phyloP scores from a whole-genome alignment of 2,888 invertebrate species.

The Mycogona germanica region DNA sequence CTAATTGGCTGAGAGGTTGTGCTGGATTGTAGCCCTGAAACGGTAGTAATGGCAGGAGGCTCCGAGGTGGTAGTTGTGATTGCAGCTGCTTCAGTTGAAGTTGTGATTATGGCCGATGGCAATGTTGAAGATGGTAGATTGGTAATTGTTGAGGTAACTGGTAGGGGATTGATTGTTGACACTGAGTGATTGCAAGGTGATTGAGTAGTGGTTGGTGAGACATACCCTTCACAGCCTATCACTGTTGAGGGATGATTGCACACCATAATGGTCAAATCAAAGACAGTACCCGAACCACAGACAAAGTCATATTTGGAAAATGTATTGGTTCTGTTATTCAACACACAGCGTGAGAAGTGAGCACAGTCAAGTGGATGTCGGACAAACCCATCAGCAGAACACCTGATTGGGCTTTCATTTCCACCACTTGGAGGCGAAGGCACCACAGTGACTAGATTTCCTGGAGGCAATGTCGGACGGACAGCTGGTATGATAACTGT shows the following conservation, averaged over 20 bases:
- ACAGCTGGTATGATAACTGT: background rate
- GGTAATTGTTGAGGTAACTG: background rate
- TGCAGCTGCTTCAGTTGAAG: background rate
- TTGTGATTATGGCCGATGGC: slow-evolving; percentile 1
- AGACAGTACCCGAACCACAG: slow-evolving; percentile 25
- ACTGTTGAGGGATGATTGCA: slow-evolving; percentile 24
- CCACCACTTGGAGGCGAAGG: slow-evolving; percentile 2
- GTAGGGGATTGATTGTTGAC: no score
- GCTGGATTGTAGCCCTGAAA: no score
- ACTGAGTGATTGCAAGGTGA: no score
- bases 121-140: background rate
- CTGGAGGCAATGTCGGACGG: background rate
- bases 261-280: slow-evolving; percentile 25
- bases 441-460: background rate
- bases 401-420: slow-evolving; percentile 2
- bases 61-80: background rate
- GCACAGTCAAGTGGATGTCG: slow-evolving; percentile 29
- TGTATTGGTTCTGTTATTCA: background rate
- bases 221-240: slow-evolving; percentile 15
- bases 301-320: slow-evolving; percentile 23
- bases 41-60: background rate
- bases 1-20: background rate
- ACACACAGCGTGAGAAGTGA: slow-evolving; percentile 24
- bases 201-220: slow-evolving; percentile 2
- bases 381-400: slow-evolving; percentile 25